Evolutionary conservation across 1,140 invertebrate genomes (phyloP).

Genomic region (Babylonia areolata): DNA sequence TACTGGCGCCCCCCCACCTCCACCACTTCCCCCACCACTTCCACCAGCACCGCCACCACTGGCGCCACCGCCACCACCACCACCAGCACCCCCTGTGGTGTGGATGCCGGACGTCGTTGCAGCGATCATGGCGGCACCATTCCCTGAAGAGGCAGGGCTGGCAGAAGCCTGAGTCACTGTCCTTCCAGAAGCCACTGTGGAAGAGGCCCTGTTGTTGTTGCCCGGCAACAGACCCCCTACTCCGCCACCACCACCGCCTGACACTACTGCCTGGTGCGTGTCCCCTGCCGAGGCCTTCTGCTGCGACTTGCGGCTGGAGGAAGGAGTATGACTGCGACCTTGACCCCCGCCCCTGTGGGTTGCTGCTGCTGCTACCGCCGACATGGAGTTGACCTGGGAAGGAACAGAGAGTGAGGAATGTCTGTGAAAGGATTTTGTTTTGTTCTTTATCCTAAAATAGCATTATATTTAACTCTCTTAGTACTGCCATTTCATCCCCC

Average conservation of each 20-base stretch:
- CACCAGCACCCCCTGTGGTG: neutral
- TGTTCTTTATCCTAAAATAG: too few species aligned
- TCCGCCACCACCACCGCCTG: too few species aligned
- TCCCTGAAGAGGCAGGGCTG: neutral
- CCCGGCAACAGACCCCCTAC: neutral
- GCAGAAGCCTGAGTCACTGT: neutral
- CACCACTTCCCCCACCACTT: constrained; percentile 21
- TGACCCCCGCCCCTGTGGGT: neutral
- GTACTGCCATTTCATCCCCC: too few species aligned
- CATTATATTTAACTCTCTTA: too few species aligned
- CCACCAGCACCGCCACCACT: constrained; percentile 2
- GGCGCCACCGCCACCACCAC: neutral
- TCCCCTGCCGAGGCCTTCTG: neutral
- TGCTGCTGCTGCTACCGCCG: neutral
- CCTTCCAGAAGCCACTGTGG: too few species aligned
- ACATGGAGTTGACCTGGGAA: neutral
- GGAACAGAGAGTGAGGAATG: neutral
- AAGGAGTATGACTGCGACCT: neutral
- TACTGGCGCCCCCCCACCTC: constrained; percentile 51
- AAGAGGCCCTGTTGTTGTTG: neutral
- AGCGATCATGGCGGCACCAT: neutral
- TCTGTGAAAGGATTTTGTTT: too few species aligned
- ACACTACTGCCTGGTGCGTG: neutral
- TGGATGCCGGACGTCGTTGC: neutral
- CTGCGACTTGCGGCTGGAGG: constrained; percentile 16